Base-by-base conservation (phyloP, 2,797 vertebrate genomes). In the Pseudomugil gertrudae region DNA sequence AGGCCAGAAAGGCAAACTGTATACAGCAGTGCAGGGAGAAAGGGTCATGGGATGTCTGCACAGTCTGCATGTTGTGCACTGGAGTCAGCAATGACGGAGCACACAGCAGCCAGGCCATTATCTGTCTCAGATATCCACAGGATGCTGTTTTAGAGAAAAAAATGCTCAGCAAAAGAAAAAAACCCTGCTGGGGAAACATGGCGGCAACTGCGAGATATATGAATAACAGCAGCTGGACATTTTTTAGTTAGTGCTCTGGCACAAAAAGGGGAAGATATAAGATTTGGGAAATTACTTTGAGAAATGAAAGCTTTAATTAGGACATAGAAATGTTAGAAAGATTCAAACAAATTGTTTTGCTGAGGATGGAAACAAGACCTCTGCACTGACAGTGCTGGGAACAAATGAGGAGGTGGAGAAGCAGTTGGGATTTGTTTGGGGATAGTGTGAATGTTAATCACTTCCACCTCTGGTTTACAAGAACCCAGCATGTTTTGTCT, bases 391-490 rank as follows among this genome's bases (percentile, higher is more conserved):
- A 64, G 63, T 27, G 21, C 11, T 4, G 66, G 55, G 69, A 81
- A 83, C 79, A 87, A 80, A 83, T 74, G 84, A 84, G 73, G 69
- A 15, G 33, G 36, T 38, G 70, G 66, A 53, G 63, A 75, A 69
- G 57, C 62, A 26, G 84, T 70, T 4, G 69, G 76, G 76, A 75
- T 79, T 78, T 64, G 57, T 77, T 79, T 40, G 69, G 56, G 77
- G 78, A 89, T 43, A 33, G 68, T 35, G 69, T 24, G 63, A 84
- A 82, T 75, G 83, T 88, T 89, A 90, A 90, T 90, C 81, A 82
- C 86, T 84, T 88, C 85, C 87, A 84, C 74, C 79, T 40, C 64
- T 70, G 65, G 77, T 85, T 90, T 89, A 90, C 84, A 86, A 79
- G 80, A 87, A 66, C 76, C 52, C 89, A 78, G 82, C 83, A 59